phyloP scores from a whole-genome alignment of 2,113 vertebrate species.

The Edolisoma coerulescens region DNA sequence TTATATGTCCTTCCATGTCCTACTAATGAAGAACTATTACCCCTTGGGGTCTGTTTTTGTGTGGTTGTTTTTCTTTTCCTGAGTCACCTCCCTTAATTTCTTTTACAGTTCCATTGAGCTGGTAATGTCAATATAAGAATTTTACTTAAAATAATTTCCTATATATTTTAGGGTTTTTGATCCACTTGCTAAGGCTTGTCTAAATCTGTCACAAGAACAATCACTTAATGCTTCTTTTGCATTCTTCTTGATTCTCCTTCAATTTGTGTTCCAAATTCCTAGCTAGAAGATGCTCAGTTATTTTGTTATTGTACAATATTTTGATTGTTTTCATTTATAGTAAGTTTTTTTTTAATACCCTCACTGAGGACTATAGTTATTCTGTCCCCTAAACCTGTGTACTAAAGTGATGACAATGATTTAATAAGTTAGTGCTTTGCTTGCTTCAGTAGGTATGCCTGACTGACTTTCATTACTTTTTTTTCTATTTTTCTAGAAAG shows the following conservation, averaged over 20 bases:
- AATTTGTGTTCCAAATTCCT: not conserved
- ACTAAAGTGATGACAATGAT: not conserved
- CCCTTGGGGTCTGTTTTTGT: fast-evolving
- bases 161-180: not conserved
- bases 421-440: not conserved
- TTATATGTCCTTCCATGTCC: not conserved
- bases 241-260: not conserved
- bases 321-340: not conserved
- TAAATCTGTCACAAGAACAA: not conserved
- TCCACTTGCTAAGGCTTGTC: not conserved
- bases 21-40: not conserved
- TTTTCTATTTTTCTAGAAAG: not conserved
- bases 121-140: not conserved
- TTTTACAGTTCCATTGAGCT: not conserved
- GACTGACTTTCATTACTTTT: not conserved
- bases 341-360: not conserved
- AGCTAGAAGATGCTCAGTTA: not conserved
- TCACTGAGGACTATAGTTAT: not conserved
- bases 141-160: not conserved
- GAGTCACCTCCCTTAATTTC: not conserved
- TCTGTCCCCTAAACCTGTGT: not conserved
- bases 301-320: not conserved
- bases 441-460: not conserved
- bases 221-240: not conserved
- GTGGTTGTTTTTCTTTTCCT: not conserved